Percentiles rank a stretch among this genome's conserved stretches.
Evolutionary conservation across 2,888 invertebrate genomes (phyloP).

Genomic region (Drosophila colorata): DNA sequence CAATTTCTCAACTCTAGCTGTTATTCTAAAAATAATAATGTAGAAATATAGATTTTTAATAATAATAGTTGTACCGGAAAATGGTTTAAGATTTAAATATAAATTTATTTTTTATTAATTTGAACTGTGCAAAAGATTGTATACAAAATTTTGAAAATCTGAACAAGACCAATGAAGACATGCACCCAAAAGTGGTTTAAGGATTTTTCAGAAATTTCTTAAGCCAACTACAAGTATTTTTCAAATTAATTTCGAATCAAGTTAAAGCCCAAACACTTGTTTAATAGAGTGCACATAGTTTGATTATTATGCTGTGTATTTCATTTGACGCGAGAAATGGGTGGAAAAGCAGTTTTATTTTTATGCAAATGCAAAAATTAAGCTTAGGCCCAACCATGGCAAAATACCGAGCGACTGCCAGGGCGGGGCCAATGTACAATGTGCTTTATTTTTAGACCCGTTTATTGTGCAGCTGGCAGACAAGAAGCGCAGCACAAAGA

Average conservation of each 20-base stretch:
- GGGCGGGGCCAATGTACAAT: slow-evolving; percentile 30
- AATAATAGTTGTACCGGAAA: too few relatives aligned
- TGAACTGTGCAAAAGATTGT: too few relatives aligned
- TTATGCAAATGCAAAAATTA: slow-evolving; percentile 75
- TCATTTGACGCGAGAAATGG: slow-evolving; percentile 58
- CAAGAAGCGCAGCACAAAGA: slow-evolving; percentile 54
- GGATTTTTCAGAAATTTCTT: too few relatives aligned
- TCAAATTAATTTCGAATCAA: background rate
- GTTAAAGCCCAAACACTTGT: slow-evolving; percentile 33
- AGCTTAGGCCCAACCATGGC: slow-evolving; percentile 44
- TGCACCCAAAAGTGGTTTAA: too few relatives aligned
- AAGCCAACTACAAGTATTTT: background rate
- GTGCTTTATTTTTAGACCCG: slow-evolving; percentile 69
- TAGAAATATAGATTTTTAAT: too few relatives aligned
- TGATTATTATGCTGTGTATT: slow-evolving; percentile 66
- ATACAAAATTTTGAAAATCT: too few relatives aligned
- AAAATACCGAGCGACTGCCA: slow-evolving; percentile 8
- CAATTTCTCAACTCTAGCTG: too few relatives aligned
- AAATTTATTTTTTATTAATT: too few relatives aligned
- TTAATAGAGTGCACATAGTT: slow-evolving; percentile 61
- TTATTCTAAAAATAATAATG: too few relatives aligned
- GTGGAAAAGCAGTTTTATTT: slow-evolving; percentile 58
- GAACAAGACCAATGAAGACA: too few relatives aligned
- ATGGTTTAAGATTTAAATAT: too few relatives aligned
- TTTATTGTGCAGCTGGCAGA: slow-evolving; percentile 72